These are phyloP conservation scores for Streptopelia turtur DNA, from an alignment of 2,797 vertebrate species.

Conservation along the genomic window DNA sequence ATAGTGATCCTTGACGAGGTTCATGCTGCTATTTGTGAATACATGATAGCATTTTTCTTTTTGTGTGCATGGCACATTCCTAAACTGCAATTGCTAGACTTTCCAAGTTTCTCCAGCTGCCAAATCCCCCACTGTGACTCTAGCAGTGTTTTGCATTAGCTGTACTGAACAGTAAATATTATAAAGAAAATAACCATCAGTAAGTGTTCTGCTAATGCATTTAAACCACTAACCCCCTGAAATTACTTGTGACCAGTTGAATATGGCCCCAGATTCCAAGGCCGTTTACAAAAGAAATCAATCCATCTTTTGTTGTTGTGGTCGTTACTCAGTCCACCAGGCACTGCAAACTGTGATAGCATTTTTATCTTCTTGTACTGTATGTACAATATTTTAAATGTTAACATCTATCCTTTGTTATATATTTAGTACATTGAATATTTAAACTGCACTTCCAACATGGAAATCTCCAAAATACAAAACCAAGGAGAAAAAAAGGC, in stretches of 20 bases:
- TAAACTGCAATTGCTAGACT: conserved; percentile 4
- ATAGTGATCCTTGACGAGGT: neutral
- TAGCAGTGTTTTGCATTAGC: conserved; percentile 66
- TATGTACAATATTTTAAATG: neutral
- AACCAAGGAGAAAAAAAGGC: neutral
- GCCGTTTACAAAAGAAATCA: neutral
- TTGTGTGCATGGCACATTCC: conserved; percentile 49
- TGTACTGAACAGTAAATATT: conserved; percentile 66
- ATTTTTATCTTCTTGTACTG: neutral
- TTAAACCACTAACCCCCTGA: neutral
- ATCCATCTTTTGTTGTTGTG: neutral
- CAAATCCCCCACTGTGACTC: conserved; percentile 45
- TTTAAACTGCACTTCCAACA: neutral
- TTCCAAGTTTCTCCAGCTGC: conserved; percentile 42
- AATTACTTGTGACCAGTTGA: neutral
- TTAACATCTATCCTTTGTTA: neutral
- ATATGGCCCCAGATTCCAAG: neutral
- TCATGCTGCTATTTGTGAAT: neutral
- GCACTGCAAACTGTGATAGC: neutral
- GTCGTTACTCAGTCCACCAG: neutral
- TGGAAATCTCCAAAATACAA: neutral
- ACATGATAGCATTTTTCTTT: neutral
- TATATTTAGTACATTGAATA: neutral
- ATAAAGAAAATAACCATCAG: conserved; percentile 40
- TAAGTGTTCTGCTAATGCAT: conserved; percentile 43